Percentiles rank a stretch among this genome's conserved stretches.
Conservation (phyloP, 2,888 invertebrate species). For the Caenorhabditis zanzibari region DNA sequence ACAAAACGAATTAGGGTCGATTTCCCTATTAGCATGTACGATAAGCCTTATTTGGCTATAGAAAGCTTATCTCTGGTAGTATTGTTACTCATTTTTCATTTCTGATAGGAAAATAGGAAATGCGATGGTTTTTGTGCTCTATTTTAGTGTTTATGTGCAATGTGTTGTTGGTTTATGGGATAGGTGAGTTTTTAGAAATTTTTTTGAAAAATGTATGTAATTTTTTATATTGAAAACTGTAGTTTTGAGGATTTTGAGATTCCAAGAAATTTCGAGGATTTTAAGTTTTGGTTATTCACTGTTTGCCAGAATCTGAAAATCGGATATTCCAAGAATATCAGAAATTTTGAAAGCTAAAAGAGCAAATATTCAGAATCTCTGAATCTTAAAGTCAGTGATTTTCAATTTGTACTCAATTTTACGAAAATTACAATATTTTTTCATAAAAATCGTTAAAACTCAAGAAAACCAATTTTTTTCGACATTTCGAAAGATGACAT, state of each 20-base stretch:
- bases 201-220: background rate
- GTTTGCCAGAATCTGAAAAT: background rate
- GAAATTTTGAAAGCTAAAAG: background rate
- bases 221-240: background rate
- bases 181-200: constrained; percentile 5
- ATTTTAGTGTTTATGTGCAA: no score
- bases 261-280: background rate
- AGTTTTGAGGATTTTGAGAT: background rate
- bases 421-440: no score
- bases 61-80: background rate
- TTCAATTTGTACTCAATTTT: no score
- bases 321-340: background rate
- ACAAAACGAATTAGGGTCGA: constrained; percentile 33
- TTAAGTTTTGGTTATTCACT: background rate
- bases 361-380: no score
- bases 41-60: background rate
- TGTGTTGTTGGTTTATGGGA: background rate
- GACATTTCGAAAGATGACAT: no score
- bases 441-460: no score
- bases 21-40: background rate
- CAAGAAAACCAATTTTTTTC: no score
- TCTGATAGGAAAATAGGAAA: background rate
- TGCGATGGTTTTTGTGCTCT: background rate
- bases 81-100: background rate
- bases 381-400: no score